Evolutionary conservation across 2,888 invertebrate species (phyloP).

Genomic region (Polydrusus pterygomalis): DNA sequence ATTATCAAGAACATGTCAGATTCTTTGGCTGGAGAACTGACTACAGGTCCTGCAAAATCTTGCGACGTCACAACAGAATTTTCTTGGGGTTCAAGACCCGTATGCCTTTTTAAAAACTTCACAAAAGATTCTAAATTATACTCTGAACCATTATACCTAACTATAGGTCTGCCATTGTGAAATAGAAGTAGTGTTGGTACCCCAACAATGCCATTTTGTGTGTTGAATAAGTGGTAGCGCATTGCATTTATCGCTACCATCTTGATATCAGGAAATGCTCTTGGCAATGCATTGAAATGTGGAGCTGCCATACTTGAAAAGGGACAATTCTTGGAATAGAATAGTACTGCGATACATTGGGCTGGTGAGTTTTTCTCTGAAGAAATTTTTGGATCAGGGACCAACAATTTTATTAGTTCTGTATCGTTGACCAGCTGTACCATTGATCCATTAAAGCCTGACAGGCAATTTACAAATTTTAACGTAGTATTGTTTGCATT

Average conservation of each 20-base stretch:
- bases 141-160: constrained; percentile 88
- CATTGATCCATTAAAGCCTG: constrained; percentile 63
- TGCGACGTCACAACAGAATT: constrained; percentile 81
- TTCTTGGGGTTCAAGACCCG: constrained; percentile 80
- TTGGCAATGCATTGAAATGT: constrained; percentile 91
- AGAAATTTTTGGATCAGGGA: constrained; percentile 77
- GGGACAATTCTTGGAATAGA: constrained; percentile 92
- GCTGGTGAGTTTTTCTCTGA: constrained; percentile 78
- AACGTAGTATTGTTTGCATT: constrained; percentile 57
- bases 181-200: constrained; percentile 92
- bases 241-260: constrained; percentile 93
- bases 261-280: constrained; percentile 90
- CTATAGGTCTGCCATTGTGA: constrained; percentile 90
- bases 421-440: constrained; percentile 84
- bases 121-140: constrained; percentile 87
- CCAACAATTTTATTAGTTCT: constrained; percentile 79
- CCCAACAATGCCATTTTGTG: constrained; percentile 93
- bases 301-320: constrained; percentile 94
- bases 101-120: constrained; percentile 85
- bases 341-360: constrained; percentile 86
- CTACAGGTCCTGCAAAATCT: constrained; percentile 88
- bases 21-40: constrained; percentile 83
- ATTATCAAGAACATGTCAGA: constrained; percentile 88
- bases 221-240: constrained; percentile 88
- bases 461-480: constrained; percentile 67